Base-by-base conservation (phyloP, 1,140 invertebrate genomes). In the Leptopilina boulardi region DNA sequence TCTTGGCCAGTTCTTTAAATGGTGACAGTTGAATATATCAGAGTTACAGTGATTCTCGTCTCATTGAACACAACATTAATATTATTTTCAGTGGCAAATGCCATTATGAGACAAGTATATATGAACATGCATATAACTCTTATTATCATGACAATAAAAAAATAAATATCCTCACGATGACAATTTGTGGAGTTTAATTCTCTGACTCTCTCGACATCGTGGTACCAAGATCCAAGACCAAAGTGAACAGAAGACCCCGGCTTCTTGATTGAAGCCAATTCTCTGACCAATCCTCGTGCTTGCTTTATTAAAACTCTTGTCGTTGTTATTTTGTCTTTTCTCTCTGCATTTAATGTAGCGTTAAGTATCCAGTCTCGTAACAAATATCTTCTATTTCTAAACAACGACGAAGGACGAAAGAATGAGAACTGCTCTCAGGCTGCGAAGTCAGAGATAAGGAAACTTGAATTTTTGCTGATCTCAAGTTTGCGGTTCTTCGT, bases 221-320 rank as follows among this genome's bases (percentile, higher is more conserved):
- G n/a, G 26, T 9, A 59, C 56, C 1, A 59, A 8, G 54, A 6
- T 73, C 42, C 78, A 84, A 79, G 75, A 76, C 73, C 77, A 42
- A 34, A 77, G 77, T 81, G 81, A 70, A 70, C 44, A 71, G 51
- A 75, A 78, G 82, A 80, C 78, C 84, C 84, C 79, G 77, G 75
- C 59, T 74, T 83, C 84, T 87, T 88, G 83, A 88, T 88, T 88
- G 87, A 82, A 87, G 86, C 84, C 86, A 88, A 88, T 85, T 87
- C 74, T 71, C 77, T 82, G 73, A 56, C 87, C 87, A 88, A 88
- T 88, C 86, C 82, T 70, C 79, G 75, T 75, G 71, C 76, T 75
- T 70, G 54, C 26, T 82, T 87, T 85, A 88, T 88, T 88, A 88
- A 88, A 88, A 87, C 74, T 86, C 80, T 75, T 74, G 75, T 59